These are phyloP conservation scores for Synergus umbraculus DNA, from an alignment of 2,888 invertebrate genomes.

Conservation along the genomic window DNA sequence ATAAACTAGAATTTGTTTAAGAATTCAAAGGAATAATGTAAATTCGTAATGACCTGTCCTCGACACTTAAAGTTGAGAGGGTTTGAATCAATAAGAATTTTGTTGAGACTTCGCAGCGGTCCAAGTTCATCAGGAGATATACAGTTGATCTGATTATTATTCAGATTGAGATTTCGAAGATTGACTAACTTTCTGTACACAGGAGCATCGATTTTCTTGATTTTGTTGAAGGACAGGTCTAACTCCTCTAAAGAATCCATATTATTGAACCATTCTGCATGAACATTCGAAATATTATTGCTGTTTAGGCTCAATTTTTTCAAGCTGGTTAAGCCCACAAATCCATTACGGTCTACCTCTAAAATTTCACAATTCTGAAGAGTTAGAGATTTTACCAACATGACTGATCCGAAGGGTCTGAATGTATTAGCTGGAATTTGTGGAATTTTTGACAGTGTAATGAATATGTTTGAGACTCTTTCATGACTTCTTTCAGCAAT, in stretches of 20 bases:
- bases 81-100: conserved; percentile 67
- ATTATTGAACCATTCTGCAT: conserved; percentile 61
- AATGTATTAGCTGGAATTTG: conserved; percentile 59
- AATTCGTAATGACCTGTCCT: conserved; percentile 60
- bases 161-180: conserved; percentile 63
- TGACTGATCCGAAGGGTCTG: conserved; percentile 48
- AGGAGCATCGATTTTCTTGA: conserved; percentile 55
- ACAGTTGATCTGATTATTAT: conserved; percentile 65
- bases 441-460: conserved; percentile 59
- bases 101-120: conserved; percentile 62
- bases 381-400: conserved; percentile 57
- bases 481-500: neutral
- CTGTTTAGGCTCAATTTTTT: conserved; percentile 64
- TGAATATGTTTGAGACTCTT: conserved; percentile 7
- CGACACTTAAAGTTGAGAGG: conserved; percentile 64
- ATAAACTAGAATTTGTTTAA: too few species aligned
- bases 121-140: conserved; percentile 57
- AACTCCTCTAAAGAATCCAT: conserved; percentile 63
- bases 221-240: conserved; percentile 68
- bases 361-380: conserved; percentile 63
- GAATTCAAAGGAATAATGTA: neutral
- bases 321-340: conserved; percentile 56
- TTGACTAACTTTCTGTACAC: conserved; percentile 58
- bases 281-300: conserved; percentile 62
- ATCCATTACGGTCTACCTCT: conserved; percentile 59